These are phyloP conservation scores for Toxotes jaculatrix DNA, from an alignment of 2,113 vertebrate genomes.

Conservation along the genomic window DNA sequence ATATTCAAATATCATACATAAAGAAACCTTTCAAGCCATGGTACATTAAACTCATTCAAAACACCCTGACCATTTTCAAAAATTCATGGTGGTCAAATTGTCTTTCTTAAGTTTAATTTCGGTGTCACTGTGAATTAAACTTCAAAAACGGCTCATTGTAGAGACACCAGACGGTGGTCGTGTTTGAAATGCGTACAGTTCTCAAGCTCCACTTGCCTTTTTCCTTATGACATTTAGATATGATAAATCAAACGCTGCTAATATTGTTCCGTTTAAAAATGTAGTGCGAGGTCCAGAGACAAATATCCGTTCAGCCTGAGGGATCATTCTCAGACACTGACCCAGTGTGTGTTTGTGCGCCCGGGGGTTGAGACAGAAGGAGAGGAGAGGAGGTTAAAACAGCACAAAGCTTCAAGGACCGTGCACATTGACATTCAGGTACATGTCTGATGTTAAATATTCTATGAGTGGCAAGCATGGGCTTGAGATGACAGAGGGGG, in stretches of 20 bases:
- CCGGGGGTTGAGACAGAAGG: not conserved
- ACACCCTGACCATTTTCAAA: not conserved
- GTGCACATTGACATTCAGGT: slow-evolving; percentile 41
- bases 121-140: slow-evolving; percentile 22
- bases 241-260: slow-evolving; percentile 3
- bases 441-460: slow-evolving; percentile 53
- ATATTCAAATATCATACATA: not conserved
- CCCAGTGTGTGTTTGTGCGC: slow-evolving; percentile 6
- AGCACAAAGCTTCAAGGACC: slow-evolving; percentile 17
- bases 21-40: not conserved
- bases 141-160: not conserved
- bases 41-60: not conserved
- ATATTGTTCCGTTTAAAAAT: slow-evolving; percentile 4
- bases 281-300: not conserved
- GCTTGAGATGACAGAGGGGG: slow-evolving; percentile 35
- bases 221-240: slow-evolving; percentile 8
- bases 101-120: not conserved
- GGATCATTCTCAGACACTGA: slow-evolving; percentile 19
- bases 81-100: slow-evolving; percentile 1
- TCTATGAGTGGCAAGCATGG: slow-evolving; percentile 39
- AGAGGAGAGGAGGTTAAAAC: not conserved
- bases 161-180: not conserved
- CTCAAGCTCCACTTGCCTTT: not conserved
- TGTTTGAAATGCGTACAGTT: not conserved
- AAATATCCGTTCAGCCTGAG: not conserved